Percentiles rank a stretch among this genome's conserved stretches.
Evolutionary conservation across 2,113 vertebrate genomes (phyloP).

Genomic region (Rhegmatorhina hoffmannsi): DNA sequence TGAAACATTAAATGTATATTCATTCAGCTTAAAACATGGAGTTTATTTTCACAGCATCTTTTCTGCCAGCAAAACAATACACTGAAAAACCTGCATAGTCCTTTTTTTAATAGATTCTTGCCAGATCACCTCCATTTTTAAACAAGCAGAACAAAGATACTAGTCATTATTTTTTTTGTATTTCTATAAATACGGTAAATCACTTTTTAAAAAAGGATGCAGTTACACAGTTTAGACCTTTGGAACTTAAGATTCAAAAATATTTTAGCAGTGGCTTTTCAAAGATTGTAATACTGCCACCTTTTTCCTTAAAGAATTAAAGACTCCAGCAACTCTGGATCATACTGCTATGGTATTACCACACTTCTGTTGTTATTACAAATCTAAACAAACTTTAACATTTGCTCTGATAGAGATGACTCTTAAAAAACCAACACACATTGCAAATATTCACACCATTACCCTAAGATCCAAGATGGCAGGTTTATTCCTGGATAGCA

Average conservation of each 20-base stretch:
- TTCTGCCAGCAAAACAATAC: background rate
- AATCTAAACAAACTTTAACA: background rate
- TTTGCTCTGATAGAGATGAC: background rate
- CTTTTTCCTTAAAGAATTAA: background rate
- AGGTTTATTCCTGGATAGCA: conserved; percentile 83
- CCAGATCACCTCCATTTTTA: background rate
- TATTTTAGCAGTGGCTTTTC: background rate
- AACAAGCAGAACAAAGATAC: background rate
- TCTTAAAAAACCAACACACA: background rate
- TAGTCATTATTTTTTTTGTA: background rate
- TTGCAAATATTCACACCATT: background rate
- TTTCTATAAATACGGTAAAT: background rate
- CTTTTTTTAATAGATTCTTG: background rate
- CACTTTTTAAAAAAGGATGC: background rate
- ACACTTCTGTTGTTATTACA: background rate
- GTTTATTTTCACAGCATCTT: background rate
- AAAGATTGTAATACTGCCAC: background rate
- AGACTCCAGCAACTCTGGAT: background rate
- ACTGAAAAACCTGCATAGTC: background rate
- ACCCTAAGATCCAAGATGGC: conserved; percentile 93
- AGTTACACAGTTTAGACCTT: background rate
- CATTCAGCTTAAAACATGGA: background rate
- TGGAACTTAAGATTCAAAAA: background rate
- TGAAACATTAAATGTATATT: background rate
- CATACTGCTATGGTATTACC: background rate